phyloP scores from a whole-genome alignment of 2,888 invertebrate genomes.

The Eledona agricola region DNA sequence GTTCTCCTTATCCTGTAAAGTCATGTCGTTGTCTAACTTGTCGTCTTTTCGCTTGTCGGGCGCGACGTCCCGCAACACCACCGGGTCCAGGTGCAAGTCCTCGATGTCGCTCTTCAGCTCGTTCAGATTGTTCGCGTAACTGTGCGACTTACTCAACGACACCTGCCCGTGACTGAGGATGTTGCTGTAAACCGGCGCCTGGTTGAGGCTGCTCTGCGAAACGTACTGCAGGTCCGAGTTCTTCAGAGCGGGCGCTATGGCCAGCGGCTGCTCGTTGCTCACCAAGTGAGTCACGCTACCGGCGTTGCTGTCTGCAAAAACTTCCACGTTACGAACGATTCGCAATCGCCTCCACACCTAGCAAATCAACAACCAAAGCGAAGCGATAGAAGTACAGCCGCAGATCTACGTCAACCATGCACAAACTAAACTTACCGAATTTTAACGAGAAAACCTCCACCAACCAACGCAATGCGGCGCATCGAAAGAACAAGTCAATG shows the following conservation, averaged over 20 bases:
- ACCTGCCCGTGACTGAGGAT: conserved; percentile 40
- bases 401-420: conserved; percentile 37
- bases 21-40: conserved; percentile 60
- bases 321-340: conserved; percentile 2
- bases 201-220: conserved; percentile 59
- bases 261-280: conserved; percentile 71
- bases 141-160: conserved; percentile 56
- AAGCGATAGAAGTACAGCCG: conserved; percentile 28
- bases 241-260: conserved; percentile 57
- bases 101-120: conserved; percentile 58
- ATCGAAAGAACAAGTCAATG: conserved; percentile 53
- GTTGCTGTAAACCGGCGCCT: conserved; percentile 62
- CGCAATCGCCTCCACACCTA: conserved; percentile 22
- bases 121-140: conserved; percentile 55
- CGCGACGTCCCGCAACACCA: conserved; percentile 56
- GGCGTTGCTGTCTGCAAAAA: conserved; percentile 69
- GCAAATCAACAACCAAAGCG: conserved; percentile 10
- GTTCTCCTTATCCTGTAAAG: conserved; percentile 60
- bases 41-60: conserved; percentile 34
- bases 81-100: conserved; percentile 67
- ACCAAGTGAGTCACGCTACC: conserved; percentile 74
- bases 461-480: conserved; percentile 56
- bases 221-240: conserved; percentile 58
- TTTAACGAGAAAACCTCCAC: conserved; percentile 54
- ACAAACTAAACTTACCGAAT: conserved; percentile 56